Base-by-base conservation (phyloP, 1,140 invertebrate genomes). In the Diorhabda elongata region DNA sequence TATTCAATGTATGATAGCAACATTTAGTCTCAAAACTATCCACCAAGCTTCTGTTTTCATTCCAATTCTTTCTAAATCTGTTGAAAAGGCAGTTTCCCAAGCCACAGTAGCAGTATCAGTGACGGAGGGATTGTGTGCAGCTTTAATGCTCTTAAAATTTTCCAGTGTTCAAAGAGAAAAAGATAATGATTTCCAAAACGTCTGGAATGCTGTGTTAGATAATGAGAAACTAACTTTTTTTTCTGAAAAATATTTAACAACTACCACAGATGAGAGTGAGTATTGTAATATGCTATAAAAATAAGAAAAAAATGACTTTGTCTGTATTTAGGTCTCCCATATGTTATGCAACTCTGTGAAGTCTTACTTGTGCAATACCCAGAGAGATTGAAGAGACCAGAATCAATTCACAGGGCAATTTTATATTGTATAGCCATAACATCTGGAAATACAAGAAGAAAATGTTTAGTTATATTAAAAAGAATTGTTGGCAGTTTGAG, bases 141-240 rank as follows among this genome's bases (percentile, higher is more conserved):
- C 90, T 65, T 88, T 89, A 77, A 82, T 95, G 9, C 79, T 97
- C 57, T 81, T 94, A 8, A 89, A 88, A 78, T 76, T 94, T 9
- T 80, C 86, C 7, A 72, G 82, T 45, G 80, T 83, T 43, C 86
- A 87, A 73, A 75, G 83, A 9, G 86, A 87, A 80, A 88, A 79
- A 44, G 82, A 84, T 43, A 87, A 87, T 68, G 84, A 84, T 72
- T 77, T 86, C 42, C 82, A 75, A 58, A 76, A 83, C 9, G 82
- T 94, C 67, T 94, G 92, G 91, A 86, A 83, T 61, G 82, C 88
- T 8, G 81, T 93, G 6, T 76, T 88, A 42, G 90, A 92, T 79
- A 81, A 89, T 71, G 88, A 92, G 41, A 94, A 94, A 76, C 90
- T 92, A 73, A 82, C 90, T 61, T 93, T 95, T 78, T 87, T 94